A percentile compares a stretch with the other conserved stretches of the same genome.
Evolutionary conservation across 2,797 vertebrate species (phyloP).

Genomic region (Dicrostonyx torquatus): DNA sequence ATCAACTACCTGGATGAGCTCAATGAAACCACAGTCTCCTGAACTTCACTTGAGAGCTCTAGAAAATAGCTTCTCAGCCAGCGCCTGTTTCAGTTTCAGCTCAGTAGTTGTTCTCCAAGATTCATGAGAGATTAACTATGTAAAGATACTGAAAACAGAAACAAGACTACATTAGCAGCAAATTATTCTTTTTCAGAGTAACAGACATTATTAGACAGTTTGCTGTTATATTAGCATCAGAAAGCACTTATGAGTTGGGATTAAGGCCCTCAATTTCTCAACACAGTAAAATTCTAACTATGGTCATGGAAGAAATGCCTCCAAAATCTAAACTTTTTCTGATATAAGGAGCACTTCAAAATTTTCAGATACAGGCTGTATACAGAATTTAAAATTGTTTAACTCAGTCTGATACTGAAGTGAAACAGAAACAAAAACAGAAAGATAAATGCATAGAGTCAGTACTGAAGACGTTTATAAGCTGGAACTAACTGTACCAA

Average conservation of each 20-base stretch:
- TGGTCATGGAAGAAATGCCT: not conserved
- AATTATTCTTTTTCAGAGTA: slow-evolving; percentile 54
- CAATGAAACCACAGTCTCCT: not conserved
- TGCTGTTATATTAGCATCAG: slow-evolving; percentile 1
- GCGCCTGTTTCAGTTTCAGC: slow-evolving; percentile 7
- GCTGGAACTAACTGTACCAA: slow-evolving; percentile 53
- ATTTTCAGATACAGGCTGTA: slow-evolving; percentile 28
- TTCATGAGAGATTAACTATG: slow-evolving; percentile 19
- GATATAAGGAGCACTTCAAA: not conserved
- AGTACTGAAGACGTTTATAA: slow-evolving; percentile 55
- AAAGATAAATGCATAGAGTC: slow-evolving; percentile 41
- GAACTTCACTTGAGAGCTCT: slow-evolving; percentile 20
- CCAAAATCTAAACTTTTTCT: slow-evolving; percentile 29
- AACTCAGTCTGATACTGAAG: slow-evolving; percentile 37
- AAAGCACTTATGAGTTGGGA: slow-evolving; percentile 11
- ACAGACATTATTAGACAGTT: slow-evolving; percentile 27
- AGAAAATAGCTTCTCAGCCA: slow-evolving; percentile 27
- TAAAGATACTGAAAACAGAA: slow-evolving; percentile 43
- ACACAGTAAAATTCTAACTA: slow-evolving; percentile 43
- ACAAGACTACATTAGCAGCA: slow-evolving; percentile 16
- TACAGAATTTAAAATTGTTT: slow-evolving; percentile 53
- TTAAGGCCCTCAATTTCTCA: slow-evolving; percentile 34
- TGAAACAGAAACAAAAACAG: slow-evolving; percentile 17
- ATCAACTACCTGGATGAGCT: slow-evolving; percentile 9
- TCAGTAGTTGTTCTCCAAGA: slow-evolving; percentile 12